A percentile compares a stretch with the other conserved stretches of the same genome.
These are phyloP conservation scores for Thalassarche chlororhynchos DNA, from an alignment of 2,113 vertebrate species.

Conservation along the genomic window DNA sequence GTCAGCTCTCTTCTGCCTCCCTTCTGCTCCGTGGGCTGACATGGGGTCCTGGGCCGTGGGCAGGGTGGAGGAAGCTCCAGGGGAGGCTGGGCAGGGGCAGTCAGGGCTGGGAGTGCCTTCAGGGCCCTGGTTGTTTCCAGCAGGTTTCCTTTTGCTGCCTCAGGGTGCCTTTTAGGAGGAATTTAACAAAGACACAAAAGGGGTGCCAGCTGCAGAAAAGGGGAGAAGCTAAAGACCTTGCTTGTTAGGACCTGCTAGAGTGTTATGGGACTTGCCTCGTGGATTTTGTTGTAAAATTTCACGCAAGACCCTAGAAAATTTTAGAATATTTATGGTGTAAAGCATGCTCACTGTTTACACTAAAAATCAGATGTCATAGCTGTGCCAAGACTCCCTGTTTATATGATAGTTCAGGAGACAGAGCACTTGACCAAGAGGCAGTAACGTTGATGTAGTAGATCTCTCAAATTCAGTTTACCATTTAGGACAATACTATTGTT, in stretches of 20 bases:
- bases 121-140: neutral
- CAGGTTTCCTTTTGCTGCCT: neutral
- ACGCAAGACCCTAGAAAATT: neutral
- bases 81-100: too few relatives aligned
- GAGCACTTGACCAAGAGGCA: neutral
- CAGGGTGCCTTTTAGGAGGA: neutral
- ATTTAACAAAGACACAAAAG: neutral
- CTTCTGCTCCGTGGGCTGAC: neutral
- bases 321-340: neutral
- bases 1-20: neutral
- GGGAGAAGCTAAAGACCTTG: neutral
- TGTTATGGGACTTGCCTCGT: neutral
- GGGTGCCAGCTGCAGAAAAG: neutral
- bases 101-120: neutral
- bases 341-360: neutral
- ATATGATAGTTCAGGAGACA: neutral
- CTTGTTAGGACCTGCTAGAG: neutral
- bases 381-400: neutral
- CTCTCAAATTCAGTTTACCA: neutral
- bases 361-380: neutral
- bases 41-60: accelerated
- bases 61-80: neutral
- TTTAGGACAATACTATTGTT: neutral
- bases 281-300: neutral
- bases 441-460: neutral